Base-by-base conservation (phyloP, 2,888 invertebrate genomes). In the Brenthis daphne region DNA sequence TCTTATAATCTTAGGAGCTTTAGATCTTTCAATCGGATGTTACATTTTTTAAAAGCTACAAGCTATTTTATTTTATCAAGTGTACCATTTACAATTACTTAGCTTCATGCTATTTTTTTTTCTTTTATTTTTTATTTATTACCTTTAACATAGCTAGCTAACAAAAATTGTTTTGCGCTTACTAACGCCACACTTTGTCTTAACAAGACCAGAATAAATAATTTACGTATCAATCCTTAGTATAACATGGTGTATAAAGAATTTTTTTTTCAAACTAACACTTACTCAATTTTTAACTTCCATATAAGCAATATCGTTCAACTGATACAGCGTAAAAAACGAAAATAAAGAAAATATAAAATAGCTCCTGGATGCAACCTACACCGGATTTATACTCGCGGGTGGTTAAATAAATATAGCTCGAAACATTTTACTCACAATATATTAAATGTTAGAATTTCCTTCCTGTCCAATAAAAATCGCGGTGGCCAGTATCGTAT, bases 391-490 rank as follows among this genome's bases (percentile, higher is more conserved):
- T 68, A 65, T 55, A 68, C 66, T 70, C 60, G 57, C 67, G 66
- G 68, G 61, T 68, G 60, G 61, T 70, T 77, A 78, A 77, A 77
- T 77, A 89, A 89, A 89, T 87, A 88, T 84, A 81, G 80, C 74
- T 80, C 80, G 79, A 84, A 67, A 82, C 82, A 82, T 81, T 85
- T 85, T 84, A 88, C 84, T 85, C 83, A 81, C 81, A 88, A 89
- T 87, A 88, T 88, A 88, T 89, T 87, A 83, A 85, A 88, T 81
- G 87, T 88, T 88, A 88, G 88, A 89, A 86, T 91, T 90, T 90
- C 90, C 91, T 92, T 91, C 90, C 90, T 90, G 90, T 90, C 90
- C 81, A 90, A 92, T 91, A 92, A 92, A 90, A 92, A 88, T 84
- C 82, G 84, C 81, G 83, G 86, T 82, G 77, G 78, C 77, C 82